Base-by-base conservation (phyloP, 2,113 vertebrate genomes). In the Telmatochromis sp. region DNA sequence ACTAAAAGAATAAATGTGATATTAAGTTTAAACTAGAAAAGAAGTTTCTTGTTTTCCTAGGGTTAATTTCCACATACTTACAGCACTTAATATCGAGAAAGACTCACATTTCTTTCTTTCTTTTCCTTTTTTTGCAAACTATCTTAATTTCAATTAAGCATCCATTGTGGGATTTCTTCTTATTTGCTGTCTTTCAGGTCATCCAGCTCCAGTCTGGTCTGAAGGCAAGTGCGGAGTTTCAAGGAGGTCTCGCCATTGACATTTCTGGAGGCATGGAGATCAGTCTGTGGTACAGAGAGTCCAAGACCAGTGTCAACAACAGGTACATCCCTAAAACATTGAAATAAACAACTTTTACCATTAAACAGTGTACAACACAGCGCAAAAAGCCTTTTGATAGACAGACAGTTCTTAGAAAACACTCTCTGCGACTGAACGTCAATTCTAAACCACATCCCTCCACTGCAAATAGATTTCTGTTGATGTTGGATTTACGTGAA, bases 261-360 rank as follows among this genome's bases (percentile, higher is more conserved):
- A 98, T 99, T 95, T 98, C 98, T 0, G 98, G 98, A 90, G 97
- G 98, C 81, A 99, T 99, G 98, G 99, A 99, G 89, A 97, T 99
- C 94, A 99, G 99, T 94, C 97, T 99, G 80, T 99, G 99, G 99
- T 99, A 99, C 95, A 96, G 98, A 75, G 98, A 99, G 95, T 99
- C 98, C 90, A 99, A 99, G 96, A 99, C 98, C 82, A 98, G 94
- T 9, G 97, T 99, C 93, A 98, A 98, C 94, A 99, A 98, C 95
- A 95, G 97, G 99, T 99, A 96, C 55, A n/a, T 26, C 51, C 14
- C 21, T 58, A 13, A 85, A 15, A 35, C 35, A 4, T 13, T 10
- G 4, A 47, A 42, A 55, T 26, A 9, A 68, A 73, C 23, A 13
- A 4, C 35, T 49, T 68, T 28, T 49, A 12, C 5, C n/a, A 13